Evolutionary conservation across 2,888 invertebrate genomes (phyloP), one percentile per base, ranked within the genome.

Genomic region (Oeneis ivallda): DNA sequence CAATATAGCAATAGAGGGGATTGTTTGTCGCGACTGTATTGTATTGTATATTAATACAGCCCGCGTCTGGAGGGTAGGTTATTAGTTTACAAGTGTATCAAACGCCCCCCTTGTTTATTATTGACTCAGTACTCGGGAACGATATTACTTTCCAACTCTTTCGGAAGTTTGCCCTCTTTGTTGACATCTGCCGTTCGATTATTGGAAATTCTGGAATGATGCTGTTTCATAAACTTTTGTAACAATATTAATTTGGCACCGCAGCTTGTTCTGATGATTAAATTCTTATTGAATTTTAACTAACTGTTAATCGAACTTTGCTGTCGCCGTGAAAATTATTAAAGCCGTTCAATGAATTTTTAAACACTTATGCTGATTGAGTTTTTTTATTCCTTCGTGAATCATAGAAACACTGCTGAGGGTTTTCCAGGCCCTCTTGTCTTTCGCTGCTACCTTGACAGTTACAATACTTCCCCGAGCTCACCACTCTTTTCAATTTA

Each of bases 71-170:
- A 77, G 84, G 83, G 78, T 78, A 77, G 80, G 82, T 88, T 92
- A 92, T 91, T 92, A 91, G 90, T 91, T 92, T 90, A 91, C 91
- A 89, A 91, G 90, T 90, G 89, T 92, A 91, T 92, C 89, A 90
- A 85, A 81, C 82, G 81, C 83, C 83, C 88, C 89, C 85, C 84
- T 83, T 86, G 87, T 89, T 89, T 89, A 88, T 84, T 87, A 87
- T 91, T 91, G 87, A 89, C 90, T 89, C 84, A 74, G 79, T 74
- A 75, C 78, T 78, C 79, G 76, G 79, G 78, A 63, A 72, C 76
- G 81, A 82, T 84, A 85, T 84, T 85, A 83, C 90, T 92, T 91
- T 85, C 83, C 84, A 92, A 92, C 91, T 92, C 91, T 92, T 92
- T 89, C 89, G 89, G 86, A 90, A 89, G 90, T 91, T 90, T 89